phyloP scores from a whole-genome alignment of 2,113 vertebrate species.

The Anthoscopus minutus region DNA sequence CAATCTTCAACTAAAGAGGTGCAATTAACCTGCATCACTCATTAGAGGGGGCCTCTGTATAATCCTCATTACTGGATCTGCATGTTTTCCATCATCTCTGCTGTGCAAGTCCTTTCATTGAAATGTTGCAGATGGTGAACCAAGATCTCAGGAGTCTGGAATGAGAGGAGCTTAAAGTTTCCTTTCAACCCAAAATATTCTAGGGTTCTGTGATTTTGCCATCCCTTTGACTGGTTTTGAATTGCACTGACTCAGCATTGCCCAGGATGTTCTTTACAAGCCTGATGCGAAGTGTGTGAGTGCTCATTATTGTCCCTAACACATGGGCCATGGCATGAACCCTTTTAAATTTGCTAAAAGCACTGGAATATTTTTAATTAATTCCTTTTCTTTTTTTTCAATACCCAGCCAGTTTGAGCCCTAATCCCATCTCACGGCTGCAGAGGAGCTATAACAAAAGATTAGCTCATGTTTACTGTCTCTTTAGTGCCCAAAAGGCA shows the following conservation, averaged over 20 bases:
- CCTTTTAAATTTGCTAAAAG: neutral
- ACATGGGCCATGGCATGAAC: neutral
- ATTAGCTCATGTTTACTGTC: neutral
- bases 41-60: neutral
- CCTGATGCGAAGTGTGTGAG: neutral
- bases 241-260: neutral
- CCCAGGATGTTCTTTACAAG: neutral
- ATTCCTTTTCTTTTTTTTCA: neutral
- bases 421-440: neutral
- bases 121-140: neutral
- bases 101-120: neutral
- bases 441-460: neutral
- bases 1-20: neutral
- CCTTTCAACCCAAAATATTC: neutral
- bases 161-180: neutral
- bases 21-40: neutral
- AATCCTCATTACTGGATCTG: neutral
- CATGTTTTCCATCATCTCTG: neutral
- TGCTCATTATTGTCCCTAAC: neutral
- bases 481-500: constrained; percentile 1
- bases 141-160: neutral
- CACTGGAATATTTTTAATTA: neutral
- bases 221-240: neutral
- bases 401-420: neutral
- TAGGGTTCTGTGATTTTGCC: neutral